Percentiles rank a stretch among this genome's conserved stretches.
Conservation (phyloP, 1,140 invertebrate genomes). For the Popillia japonica region DNA sequence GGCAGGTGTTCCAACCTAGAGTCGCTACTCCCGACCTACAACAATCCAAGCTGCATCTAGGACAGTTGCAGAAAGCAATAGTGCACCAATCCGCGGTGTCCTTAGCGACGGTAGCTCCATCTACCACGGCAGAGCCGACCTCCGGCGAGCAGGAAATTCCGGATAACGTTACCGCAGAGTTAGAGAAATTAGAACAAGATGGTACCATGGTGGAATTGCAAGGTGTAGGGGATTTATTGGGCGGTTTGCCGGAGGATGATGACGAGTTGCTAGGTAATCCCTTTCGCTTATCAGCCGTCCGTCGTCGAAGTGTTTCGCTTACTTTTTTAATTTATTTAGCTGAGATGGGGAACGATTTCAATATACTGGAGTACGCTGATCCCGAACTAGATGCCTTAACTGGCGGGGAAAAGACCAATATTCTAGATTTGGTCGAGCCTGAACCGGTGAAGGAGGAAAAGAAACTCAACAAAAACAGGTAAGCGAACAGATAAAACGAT, state of each 20-base stretch:
- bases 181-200: slow-evolving; percentile 82
- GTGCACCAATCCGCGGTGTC: slow-evolving; percentile 16
- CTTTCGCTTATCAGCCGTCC: not conserved
- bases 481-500: not conserved
- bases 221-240: slow-evolving; percentile 78
- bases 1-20: slow-evolving; percentile 44
- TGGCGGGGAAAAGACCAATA: slow-evolving; percentile 77
- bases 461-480: slow-evolving; percentile 55
- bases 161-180: slow-evolving; percentile 78
- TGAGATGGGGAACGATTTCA: slow-evolving; percentile 93
- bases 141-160: slow-evolving; percentile 71
- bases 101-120: slow-evolving; percentile 9
- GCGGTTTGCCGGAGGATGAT: slow-evolving; percentile 83
- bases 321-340: slow-evolving; percentile 62
- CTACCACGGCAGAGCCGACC: slow-evolving; percentile 55
- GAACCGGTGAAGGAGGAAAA: slow-evolving; percentile 68
- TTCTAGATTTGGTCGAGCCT: slow-evolving; percentile 76
- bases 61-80: slow-evolving; percentile 27
- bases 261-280: slow-evolving; percentile 81
- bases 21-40: not conserved
- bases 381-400: slow-evolving; percentile 87
- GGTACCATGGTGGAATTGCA: slow-evolving; percentile 76
- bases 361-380: slow-evolving; percentile 95
- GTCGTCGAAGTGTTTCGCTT: not conserved
- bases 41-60: slow-evolving; percentile 22